Base-by-base conservation (phyloP, 2,888 invertebrate species). In the Bellardia pandia region DNA sequence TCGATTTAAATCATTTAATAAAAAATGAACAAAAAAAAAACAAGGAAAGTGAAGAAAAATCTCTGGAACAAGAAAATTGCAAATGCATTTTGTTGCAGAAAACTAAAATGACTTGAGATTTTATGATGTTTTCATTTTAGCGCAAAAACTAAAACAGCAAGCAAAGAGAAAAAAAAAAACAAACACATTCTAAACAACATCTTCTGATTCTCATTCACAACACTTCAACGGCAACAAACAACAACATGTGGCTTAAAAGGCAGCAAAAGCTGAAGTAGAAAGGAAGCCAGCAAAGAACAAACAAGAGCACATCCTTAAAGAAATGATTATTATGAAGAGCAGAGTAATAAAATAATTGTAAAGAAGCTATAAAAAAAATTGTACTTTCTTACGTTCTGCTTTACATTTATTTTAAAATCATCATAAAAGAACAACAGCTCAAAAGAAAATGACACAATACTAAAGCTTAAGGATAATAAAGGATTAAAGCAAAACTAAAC, bases 381-480 rank as follows among this genome's bases (percentile, higher is more conserved):
- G 42, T 3, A 23, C 66, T 23, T 66, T 62, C n/a, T 62, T 37
- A n/a, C 8, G 14, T 58, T 5, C 45, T 7, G 53, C 42, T 77
- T n/a, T 45, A 58, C 53, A 16, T 3, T 74, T 69, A 33, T 71
- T 75, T 60, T 60, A 40, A 48, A 76, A 66, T 74, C 56, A 68
- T 68, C 68, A 69, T 82, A 76, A 75, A 62, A 53, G 60, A 62
- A 71, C 30, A 51, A 2, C 14, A 42, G n/a, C 42, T 77, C 37
- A 64, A 86, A 86, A 68, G 53, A 53, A 77, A 77, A 77, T 82
- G 60, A 48, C 56, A 66, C 69, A 78, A 83, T 58, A 76, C 72
- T 84, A 72, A 76, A 84, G 72, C 68, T 80, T 60, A 68, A 77
- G 66, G 72, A 86, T 80, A 77, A 76, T 80, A 86, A 72, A 86